A percentile compares a stretch with the other conserved stretches of the same genome.
Conservation (phyloP, 2,888 invertebrate species). For the Galerucella pusilla region DNA sequence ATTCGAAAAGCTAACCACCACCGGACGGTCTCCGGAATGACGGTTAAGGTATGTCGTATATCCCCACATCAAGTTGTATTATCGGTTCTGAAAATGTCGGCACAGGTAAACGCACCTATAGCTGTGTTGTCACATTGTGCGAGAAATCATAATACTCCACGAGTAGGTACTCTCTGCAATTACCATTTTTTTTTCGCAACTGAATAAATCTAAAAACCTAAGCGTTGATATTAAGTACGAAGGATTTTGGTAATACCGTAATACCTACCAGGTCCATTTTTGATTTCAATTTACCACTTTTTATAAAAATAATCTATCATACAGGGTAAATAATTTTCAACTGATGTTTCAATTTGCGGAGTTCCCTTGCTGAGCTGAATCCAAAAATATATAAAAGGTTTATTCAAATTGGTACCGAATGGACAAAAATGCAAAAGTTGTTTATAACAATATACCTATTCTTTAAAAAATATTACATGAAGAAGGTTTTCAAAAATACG, state of each 20-base stretch:
- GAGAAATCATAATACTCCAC: not conserved
- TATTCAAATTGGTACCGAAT: no score
- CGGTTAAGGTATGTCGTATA: constrained; percentile 52
- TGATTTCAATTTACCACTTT: no score
- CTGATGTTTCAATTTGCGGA: no score
- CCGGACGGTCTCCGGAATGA: constrained; percentile 43
- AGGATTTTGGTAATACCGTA: not conserved
- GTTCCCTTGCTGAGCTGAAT: no score
- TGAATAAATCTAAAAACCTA: not conserved
- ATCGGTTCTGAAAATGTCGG: constrained; percentile 60
- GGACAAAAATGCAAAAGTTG: no score
- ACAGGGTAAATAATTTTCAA: no score
- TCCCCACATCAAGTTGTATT: constrained; percentile 57
- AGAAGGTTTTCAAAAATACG: no score
- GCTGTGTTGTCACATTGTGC: constrained; percentile 33
- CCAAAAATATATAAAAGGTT: no score
- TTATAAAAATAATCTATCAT: no score
- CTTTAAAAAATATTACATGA: no score
- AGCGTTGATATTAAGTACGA: not conserved
- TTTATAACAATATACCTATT: no score
- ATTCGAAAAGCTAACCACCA: constrained; percentile 33
- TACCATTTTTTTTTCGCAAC: not conserved
- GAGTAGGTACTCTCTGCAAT: not conserved
- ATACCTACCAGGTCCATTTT: no score
- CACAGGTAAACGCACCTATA: constrained; percentile 62